Base-by-base conservation (phyloP, 2,888 invertebrate species). In the Heliconius sara region DNA sequence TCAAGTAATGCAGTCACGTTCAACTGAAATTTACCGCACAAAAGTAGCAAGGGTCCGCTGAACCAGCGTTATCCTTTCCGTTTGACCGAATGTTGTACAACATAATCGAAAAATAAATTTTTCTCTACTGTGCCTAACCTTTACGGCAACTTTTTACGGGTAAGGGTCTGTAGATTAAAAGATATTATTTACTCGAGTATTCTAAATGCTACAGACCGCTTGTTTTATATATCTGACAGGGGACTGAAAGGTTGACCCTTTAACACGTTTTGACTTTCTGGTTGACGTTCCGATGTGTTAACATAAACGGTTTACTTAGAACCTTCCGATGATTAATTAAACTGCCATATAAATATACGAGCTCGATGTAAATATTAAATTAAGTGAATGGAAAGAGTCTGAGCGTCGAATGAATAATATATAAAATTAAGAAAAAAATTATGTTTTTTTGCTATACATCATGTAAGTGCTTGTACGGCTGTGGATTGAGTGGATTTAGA, bases 161-260 rank as follows among this genome's bases (percentile, higher is more conserved):
- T 90, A 90, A 91, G 90, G 92, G 93, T 92, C 89, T 90, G 87
- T 88, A 92, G 91, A 93, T 93, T 94, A 93, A 93, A 93, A 93
- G 89, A 92, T 92, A 92, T 93, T 93, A 93, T 92, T 93, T 92
- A 91, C 89, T 89, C 91, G 87, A 89, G 88, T 90, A 89, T 88
- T 81, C 81, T 83, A 81, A 83, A 88, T 88, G 90, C 88, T 91
- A 87, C 89, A 87, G 88, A 88, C 87, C 90, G 90, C 91, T 91
- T 91, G 88, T 93, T 93, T 92, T 92, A 91, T 92, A 92, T 91
- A 90, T 90, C 86, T 93, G 93, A 92, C 93, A 90, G 83, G 91
- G 93, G 92, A 87, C 88, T 85, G 86, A 89, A 88, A 87, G 87
- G 83, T 86, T 81, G 85, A 85, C 88, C 27, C 65, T 66, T 75